Evolutionary conservation across 2,888 invertebrate species (phyloP).

Genomic region (Pterobdella sp.): DNA sequence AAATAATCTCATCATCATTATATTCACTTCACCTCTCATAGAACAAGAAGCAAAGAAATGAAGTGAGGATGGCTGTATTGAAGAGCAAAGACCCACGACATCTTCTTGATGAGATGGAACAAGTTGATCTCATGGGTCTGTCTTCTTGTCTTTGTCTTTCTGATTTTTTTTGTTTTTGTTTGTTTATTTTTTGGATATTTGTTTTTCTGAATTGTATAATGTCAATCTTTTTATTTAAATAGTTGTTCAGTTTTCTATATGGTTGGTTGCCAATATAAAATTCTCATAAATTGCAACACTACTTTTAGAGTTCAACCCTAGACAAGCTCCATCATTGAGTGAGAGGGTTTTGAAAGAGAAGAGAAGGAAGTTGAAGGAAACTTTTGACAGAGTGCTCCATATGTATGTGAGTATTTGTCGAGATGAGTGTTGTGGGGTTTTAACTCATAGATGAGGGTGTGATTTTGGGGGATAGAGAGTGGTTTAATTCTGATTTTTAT

Average conservation of each 20-base stretch:
- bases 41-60: constrained; percentile 90
- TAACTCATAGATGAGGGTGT: no score
- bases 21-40: constrained; percentile 36
- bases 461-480: no score
- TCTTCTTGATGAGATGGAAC: constrained; percentile 87
- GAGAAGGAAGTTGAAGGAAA: constrained; percentile 85
- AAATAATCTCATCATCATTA: no score
- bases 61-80: constrained; percentile 88
- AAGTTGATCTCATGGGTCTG: constrained; percentile 94
- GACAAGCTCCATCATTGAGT: constrained; percentile 85
- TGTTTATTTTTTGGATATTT: not conserved
- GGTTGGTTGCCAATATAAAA: not conserved
- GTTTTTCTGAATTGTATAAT: not conserved
- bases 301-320: constrained; percentile 75
- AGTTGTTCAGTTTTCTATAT: not conserved
- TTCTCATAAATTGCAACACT: not conserved
- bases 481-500: no score
- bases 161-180: not conserved
- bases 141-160: not conserved
- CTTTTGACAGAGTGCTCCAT: constrained; percentile 82
- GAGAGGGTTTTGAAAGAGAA: constrained; percentile 94
- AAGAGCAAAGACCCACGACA: constrained; percentile 96
- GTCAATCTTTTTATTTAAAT: not conserved
- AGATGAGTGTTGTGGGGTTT: no score
- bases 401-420: constrained; percentile 68